Conservation (phyloP, 30 jellyfish, hydroid and myxozoan genomes). For the Hydractinia symbiolongicarpus region DNA sequence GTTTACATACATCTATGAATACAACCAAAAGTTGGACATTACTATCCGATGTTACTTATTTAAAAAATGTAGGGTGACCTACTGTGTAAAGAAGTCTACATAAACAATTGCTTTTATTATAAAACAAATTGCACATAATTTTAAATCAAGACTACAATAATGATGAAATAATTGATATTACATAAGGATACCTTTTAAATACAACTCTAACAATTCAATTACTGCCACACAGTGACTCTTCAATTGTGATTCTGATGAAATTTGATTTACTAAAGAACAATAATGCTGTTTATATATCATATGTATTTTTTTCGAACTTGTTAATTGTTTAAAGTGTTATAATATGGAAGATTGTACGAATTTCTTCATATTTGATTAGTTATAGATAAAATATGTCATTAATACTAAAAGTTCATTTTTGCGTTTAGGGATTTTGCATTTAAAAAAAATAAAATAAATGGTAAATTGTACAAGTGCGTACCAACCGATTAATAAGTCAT, state of each 20-base stretch:
- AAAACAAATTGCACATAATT: too few relatives aligned
- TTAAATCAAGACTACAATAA: background rate
- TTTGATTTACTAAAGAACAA: background rate
- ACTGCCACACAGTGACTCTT: constrained; percentile 53
- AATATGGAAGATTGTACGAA: background rate
- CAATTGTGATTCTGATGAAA: constrained; percentile 22
- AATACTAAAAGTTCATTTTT: too few relatives aligned
- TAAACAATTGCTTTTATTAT: too few relatives aligned
- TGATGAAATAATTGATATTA: background rate
- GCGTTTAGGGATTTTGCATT: too few relatives aligned
- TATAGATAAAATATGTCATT: background rate
- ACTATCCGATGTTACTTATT: too few relatives aligned
- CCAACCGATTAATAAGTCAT: too few relatives aligned
- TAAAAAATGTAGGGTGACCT: too few relatives aligned
- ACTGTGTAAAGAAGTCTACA: too few relatives aligned
- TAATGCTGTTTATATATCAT: too few relatives aligned
- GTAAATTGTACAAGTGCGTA: too few relatives aligned
- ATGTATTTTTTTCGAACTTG: background rate
- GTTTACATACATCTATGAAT: constrained; percentile 64
- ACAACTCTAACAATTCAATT: constrained; percentile 50
- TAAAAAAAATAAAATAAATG: too few relatives aligned
- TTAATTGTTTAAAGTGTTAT: background rate
- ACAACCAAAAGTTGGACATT: background rate
- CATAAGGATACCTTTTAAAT: constrained; percentile 47
- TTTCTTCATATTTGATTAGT: background rate